A percentile compares a stretch with the other conserved stretches of the same genome.
Evolutionary conservation across 1,140 invertebrate genomes (phyloP).

Genomic region (Chrysomallon squamiferum): DNA sequence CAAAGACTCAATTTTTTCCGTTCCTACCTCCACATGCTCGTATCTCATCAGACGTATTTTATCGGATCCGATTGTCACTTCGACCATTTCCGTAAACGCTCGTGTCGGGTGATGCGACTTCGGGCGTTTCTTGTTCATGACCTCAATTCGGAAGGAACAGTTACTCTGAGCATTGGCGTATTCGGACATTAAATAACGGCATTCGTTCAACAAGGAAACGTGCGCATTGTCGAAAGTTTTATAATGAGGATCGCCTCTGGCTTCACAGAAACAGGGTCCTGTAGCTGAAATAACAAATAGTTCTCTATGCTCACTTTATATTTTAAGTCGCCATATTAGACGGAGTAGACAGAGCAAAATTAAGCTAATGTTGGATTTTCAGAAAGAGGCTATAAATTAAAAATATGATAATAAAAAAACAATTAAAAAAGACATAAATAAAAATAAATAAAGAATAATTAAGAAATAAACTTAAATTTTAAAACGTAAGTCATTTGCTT

Average conservation of each 20-base stretch:
- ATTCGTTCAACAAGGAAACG: slow-evolving; percentile 78
- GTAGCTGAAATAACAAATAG: not conserved
- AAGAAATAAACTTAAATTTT: no score
- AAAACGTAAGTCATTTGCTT: no score
- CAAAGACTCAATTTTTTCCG: not conserved
- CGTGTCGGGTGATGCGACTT: slow-evolving; percentile 7
- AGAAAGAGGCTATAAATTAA: no score
- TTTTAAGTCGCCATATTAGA: no score
- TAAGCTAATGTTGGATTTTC: no score
- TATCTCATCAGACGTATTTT: slow-evolving; percentile 10
- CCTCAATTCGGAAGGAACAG: slow-evolving; percentile 18
- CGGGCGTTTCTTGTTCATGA: slow-evolving; percentile 28
- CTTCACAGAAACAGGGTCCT: slow-evolving; percentile 72
- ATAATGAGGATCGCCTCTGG: slow-evolving; percentile 91
- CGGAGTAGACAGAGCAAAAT: no score
- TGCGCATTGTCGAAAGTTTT: slow-evolving; percentile 89
- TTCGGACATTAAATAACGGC: slow-evolving; percentile 53
- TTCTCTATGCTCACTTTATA: no score
- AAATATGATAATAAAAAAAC: no score
- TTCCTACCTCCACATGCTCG: slow-evolving; percentile 15
- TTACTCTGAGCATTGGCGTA: not conserved
- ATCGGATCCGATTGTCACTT: slow-evolving; percentile 13
- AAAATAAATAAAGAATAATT: no score
- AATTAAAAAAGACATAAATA: no score
- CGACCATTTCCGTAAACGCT: slow-evolving; percentile 20